Base-by-base conservation (phyloP, 2,113 vertebrate species). In the Actinemys pallida region DNA sequence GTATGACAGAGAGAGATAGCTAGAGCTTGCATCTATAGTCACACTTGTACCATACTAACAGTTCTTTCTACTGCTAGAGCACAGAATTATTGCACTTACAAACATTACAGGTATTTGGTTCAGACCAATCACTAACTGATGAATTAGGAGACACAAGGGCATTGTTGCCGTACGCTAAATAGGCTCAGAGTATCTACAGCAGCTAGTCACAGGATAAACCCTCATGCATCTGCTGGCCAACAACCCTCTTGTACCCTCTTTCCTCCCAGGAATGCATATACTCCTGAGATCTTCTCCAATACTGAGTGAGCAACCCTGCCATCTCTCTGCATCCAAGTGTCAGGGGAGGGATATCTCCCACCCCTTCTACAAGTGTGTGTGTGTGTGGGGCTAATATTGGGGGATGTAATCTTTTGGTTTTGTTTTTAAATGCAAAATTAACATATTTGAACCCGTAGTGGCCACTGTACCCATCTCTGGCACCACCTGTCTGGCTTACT, bases 331-430 rank as follows among this genome's bases (percentile, higher is more conserved):
- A 52, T 24, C 90, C 80, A 72, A 42, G 90, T 78, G 24, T 90
- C 72, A 93, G 5, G 81, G 19, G 82, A n/a, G 91, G 93, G 56
- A 29, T 27, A 47, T 47, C 49, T 88, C 50, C 47, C 16, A 49
- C 8, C 4, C 31, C 50, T 11, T 50, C 25, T 50, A 52, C 62
- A 81, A 12, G 10, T 56, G 6, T 47, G 45, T 47, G 45, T 45
- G 45, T 47, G 45, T 45, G 45, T 5, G 20, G 19, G 53, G 6
- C 53, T 20, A 47, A 0, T 79, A 25, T 25, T n/a, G 42, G 56
- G 0, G 2, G 31, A 2, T 0, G 0, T 85, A 22, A 35, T 25
- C 25, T 39, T 86, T 53, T 42, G 2, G 76, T 57, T 8, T 2
- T 86, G 17, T 3, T 93, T 93, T 82, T 53, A 53, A 93, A 86